Base-by-base conservation (phyloP, 2,113 vertebrate genomes). In the Isurus oxyrinchus region DNA sequence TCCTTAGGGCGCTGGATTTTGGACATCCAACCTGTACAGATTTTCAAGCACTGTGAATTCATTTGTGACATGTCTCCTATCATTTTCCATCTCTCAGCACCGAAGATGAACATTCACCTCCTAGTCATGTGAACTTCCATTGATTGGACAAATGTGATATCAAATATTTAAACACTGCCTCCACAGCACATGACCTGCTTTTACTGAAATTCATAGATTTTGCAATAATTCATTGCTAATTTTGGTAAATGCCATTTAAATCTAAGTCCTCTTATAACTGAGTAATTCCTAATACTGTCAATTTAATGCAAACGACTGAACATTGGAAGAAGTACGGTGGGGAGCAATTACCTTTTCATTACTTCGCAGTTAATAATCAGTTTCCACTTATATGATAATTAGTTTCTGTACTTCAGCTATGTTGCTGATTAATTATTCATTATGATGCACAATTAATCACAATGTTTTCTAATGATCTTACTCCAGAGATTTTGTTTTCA, bases 361-460 rank as follows among this genome's bases (percentile, higher is more conserved):
- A 91, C 27, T 91, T 91, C 1, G 27, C 57, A 59, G 2, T 91
- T 59, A 91, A 91, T 91, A 35, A 59, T 35, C 55, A n/a, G 53
- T 91, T 91, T 91, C 27, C 88, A 93, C 90, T 63, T 63, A 49
- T 66, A 66, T 94, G 27, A 84, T 84, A 84, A 84, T 84, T 84
- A 84, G 19, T 40, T 94, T 40, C 59, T 94, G 57, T 40, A n/a
- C 16, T 63, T 16, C 59, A 94, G n/a, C 59, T 35, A 63, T 23
- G 35, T 23, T 63, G 5, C 57, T 94, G 90, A 94, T 94, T 94
- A 94, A 94, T 63, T 63, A 94, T 94, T 63, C n/a, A 94, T 23
- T 19, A 21, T 3, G n/a, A 40, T 63, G 90, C 21, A 19, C 31
- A 63, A 94, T 94, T 63, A 94, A 94, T 63, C 57, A 61, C 57